These are phyloP conservation scores for Lasioglossum baleicum DNA, from an alignment of 1,140 invertebrate species.

Conservation along the genomic window DNA sequence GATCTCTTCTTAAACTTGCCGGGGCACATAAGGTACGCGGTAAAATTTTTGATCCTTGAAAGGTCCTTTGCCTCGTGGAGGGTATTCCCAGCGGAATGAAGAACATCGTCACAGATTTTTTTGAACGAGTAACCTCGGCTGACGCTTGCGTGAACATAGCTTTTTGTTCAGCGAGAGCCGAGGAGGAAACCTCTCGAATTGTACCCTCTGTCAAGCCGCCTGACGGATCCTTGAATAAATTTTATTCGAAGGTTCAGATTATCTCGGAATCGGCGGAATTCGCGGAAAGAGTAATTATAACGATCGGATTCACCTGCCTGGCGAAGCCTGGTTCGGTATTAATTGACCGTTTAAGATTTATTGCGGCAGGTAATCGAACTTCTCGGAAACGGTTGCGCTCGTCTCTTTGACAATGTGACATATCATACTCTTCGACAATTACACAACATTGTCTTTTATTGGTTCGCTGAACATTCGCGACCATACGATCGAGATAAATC, in stretches of 20 bases:
- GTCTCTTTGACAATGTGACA: not conserved
- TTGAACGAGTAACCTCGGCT: conserved; percentile 16
- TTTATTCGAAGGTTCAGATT: too few relatives aligned
- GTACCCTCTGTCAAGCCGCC: not conserved
- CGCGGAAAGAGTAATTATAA: not conserved
- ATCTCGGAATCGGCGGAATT: not conserved
- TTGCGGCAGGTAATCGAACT: not conserved
- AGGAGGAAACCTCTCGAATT: not conserved
- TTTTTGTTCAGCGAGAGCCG: not conserved
- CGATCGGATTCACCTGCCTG: not conserved
- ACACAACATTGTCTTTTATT: not conserved
- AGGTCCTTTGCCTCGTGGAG: not conserved
- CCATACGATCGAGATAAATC: not conserved
- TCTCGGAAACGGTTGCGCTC: not conserved
- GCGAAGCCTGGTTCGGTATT: not conserved
- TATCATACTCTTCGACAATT: not conserved
- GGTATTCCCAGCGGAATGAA: too few relatives aligned
- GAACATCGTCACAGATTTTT: not conserved
- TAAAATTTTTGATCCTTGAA: conserved; percentile 19
- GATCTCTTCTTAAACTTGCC: not conserved
- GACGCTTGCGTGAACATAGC: not conserved
- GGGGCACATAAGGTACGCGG: not conserved
- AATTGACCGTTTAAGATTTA: not conserved
- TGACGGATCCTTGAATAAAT: not conserved
- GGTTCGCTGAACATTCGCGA: too few relatives aligned